Evolutionary conservation across 2,888 invertebrate species (phyloP).

Genomic region (Nezara viridula): DNA sequence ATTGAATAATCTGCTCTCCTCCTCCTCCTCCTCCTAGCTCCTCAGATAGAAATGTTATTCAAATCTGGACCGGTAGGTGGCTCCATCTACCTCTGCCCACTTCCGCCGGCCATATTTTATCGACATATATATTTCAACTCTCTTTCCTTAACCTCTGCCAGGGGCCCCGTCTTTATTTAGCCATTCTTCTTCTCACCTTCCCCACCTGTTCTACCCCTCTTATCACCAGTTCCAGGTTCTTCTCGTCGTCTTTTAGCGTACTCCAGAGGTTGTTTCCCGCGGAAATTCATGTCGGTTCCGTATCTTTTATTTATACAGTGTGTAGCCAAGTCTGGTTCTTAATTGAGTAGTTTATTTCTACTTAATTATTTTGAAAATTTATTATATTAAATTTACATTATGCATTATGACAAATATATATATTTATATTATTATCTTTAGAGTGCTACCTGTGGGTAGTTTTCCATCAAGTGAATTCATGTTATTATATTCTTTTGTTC

Average conservation of each 20-base stretch:
- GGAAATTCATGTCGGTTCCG: background rate
- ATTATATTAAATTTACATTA: no score
- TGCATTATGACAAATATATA: no score
- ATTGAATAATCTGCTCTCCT: conserved; percentile 36
- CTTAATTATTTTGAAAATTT: background rate
- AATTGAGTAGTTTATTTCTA: background rate
- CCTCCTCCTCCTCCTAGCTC: background rate
- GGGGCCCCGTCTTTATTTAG: conserved; percentile 9
- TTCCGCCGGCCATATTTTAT: conserved; percentile 35
- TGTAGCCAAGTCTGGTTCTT: background rate
- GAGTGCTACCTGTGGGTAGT: no score
- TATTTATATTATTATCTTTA: no score
- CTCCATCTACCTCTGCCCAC: conserved; percentile 46
- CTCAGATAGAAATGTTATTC: conserved; percentile 55
- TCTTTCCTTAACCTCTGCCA: conserved; percentile 26
- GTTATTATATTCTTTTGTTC: no score
- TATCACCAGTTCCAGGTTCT: conserved; percentile 20
- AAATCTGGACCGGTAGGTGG: conserved; percentile 53
- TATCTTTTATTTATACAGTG: background rate
- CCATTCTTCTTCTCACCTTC: conserved; percentile 16
- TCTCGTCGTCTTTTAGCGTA: background rate
- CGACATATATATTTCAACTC: conserved; percentile 29
- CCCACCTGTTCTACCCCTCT: conserved; percentile 5
- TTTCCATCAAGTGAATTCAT: no score
- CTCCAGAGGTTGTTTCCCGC: background rate